These are phyloP conservation scores for Platysternon megacephalum DNA, from an alignment of 2,113 vertebrate genomes.

Conservation along the genomic window DNA sequence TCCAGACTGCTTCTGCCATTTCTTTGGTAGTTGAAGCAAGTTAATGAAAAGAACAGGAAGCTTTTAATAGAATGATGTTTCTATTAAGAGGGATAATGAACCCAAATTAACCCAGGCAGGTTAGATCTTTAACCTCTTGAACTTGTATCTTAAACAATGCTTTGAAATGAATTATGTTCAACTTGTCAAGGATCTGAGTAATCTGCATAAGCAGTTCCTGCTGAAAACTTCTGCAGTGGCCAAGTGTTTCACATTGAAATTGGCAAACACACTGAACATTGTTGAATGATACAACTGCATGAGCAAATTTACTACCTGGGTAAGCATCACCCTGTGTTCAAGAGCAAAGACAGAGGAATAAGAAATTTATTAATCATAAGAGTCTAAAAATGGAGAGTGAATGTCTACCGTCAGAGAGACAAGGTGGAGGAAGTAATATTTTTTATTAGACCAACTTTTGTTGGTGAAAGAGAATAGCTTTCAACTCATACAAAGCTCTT, in stretches of 20 bases:
- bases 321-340: neutral
- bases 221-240: neutral
- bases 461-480: neutral
- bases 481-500: neutral
- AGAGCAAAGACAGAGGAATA: neutral
- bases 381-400: neutral
- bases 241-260: neutral
- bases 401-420: neutral
- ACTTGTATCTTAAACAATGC: neutral
- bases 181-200: neutral
- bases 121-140: neutral
- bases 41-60: neutral
- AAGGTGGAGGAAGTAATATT: neutral
- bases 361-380: neutral
- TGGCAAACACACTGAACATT: neutral
- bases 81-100: conserved; percentile 6
- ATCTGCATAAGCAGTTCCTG: neutral
- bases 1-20: conserved; percentile 10
- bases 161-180: neutral
- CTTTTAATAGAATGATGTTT: neutral
- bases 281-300: neutral
- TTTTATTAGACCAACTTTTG: neutral
- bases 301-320: neutral
- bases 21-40: conserved; percentile 4
- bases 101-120: neutral